phyloP scores from a whole-genome alignment of 2,113 vertebrate species.

The Nettapus auritus region DNA sequence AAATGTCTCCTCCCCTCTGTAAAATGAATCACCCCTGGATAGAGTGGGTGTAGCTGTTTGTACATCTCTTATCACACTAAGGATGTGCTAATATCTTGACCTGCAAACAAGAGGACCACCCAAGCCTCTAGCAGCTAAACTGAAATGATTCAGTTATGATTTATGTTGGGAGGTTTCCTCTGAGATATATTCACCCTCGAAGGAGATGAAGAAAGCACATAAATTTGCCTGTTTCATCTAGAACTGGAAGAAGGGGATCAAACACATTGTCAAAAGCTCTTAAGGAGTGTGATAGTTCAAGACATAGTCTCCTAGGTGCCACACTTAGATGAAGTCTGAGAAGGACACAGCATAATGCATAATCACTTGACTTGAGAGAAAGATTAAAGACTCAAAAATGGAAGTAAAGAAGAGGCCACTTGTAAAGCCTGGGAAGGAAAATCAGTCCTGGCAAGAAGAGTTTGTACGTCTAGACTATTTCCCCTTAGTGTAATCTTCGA shows the following conservation, averaged over 20 bases:
- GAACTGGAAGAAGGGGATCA: background rate
- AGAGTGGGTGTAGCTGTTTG: slow-evolving; percentile 1
- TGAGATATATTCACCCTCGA: background rate
- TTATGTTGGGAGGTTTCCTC: slow-evolving; percentile 35
- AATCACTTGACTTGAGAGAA: background rate
- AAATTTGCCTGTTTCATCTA: background rate
- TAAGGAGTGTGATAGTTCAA: background rate
- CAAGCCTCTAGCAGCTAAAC: slow-evolving; percentile 5
- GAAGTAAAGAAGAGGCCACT: background rate
- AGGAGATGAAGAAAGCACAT: slow-evolving; percentile 2
- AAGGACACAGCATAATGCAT: background rate
- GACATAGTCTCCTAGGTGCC: background rate
- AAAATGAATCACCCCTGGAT: background rate
- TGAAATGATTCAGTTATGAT: slow-evolving; percentile 1
- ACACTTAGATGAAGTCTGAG: background rate
- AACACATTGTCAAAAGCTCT: background rate
- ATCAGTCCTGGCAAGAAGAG: background rate
- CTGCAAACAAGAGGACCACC: slow-evolving; percentile 35
- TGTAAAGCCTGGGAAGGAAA: slow-evolving; percentile 10
- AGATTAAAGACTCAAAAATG: background rate
- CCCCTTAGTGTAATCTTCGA: background rate
- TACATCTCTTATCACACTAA: slow-evolving; percentile 46
- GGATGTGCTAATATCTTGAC: slow-evolving; percentile 62
- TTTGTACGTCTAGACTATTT: slow-evolving; percentile 31
- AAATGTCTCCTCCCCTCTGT: slow-evolving; percentile 4